A percentile compares a stretch with the other conserved stretches of the same genome.
These are phyloP conservation scores for Callinectes sapidus DNA, from an alignment of 2,888 invertebrate species.

Conservation along the genomic window DNA sequence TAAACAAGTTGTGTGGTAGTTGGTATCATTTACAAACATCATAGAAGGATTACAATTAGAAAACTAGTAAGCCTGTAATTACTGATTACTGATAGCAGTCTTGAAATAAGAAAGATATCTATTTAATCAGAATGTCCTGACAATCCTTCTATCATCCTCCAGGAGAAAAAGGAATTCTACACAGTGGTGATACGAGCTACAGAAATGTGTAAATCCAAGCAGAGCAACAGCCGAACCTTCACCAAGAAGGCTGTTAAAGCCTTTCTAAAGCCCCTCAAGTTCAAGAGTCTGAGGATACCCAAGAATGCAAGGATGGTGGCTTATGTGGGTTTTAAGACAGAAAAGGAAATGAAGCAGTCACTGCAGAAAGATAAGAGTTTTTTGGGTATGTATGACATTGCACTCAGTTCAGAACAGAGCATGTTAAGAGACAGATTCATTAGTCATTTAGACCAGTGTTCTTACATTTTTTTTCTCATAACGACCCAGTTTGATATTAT, in stretches of 20 bases:
- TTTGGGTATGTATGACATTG: slow-evolving; percentile 80
- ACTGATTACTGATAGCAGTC: background rate
- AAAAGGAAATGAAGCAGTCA: slow-evolving; percentile 87
- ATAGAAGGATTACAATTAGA: background rate
- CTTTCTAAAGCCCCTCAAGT: slow-evolving; percentile 88
- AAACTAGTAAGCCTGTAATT: background rate
- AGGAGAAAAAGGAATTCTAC: slow-evolving; percentile 63
- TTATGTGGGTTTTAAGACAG: slow-evolving; percentile 91
- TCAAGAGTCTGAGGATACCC: slow-evolving; percentile 87
- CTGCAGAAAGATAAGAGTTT: slow-evolving; percentile 90
- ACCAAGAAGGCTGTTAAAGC: slow-evolving; percentile 87
- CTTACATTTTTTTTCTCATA: too few species aligned
- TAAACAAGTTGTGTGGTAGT: too few species aligned
- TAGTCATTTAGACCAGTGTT: background rate
- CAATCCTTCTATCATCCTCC: background rate
- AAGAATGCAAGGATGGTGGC: slow-evolving; percentile 88
- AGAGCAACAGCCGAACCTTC: slow-evolving; percentile 80
- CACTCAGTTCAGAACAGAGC: background rate
- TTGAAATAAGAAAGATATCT: background rate
- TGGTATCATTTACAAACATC: too few species aligned
- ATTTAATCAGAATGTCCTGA: background rate
- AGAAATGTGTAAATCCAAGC: slow-evolving; percentile 77
- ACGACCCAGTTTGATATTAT: too few species aligned
- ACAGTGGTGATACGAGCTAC: slow-evolving; percentile 65
- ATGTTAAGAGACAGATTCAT: background rate